Base-by-base conservation (phyloP, 1,140 invertebrate genomes). In the Hydropsyche tenuis region DNA sequence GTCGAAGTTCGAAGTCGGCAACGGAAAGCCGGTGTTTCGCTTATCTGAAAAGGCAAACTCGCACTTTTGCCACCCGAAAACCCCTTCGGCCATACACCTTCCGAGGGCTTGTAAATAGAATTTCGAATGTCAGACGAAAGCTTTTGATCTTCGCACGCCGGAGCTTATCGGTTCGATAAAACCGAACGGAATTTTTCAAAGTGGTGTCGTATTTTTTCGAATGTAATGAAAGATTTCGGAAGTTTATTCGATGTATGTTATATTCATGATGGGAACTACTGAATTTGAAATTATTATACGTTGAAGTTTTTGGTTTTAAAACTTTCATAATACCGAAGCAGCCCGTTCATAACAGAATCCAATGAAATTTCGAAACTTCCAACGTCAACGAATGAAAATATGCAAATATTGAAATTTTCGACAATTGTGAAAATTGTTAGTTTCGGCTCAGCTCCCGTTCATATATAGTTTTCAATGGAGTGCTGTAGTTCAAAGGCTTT, bases 61-160 rank as follows among this genome's bases (percentile, higher is more conserved):
- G 56, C 56, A 60, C 18, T 60, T 60, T 60, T 12, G 9, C 48
- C 56, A 25, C 20, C 56, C 22, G 9, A 9, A 37, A 37, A 37
- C 30, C 30, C 30, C 30, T 3, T 37, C n/a, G n/a, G n/a, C n/a
- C n/a, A n/a, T n/a, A n/a, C n/a, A 9, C 30, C 9, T 37, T 37
- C 30, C 9, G 30, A 37, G 30, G 30, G 30, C 30, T 14, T 51
- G 72, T 73, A 73, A 73, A 73, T 73, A 73, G 72, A 73, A 73
- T 64, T 73, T 43, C 30, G 42, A 65, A 60, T 73, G 72, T 73
- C 72, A 56, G 22, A 30, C n/a, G 43, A 56, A 45, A 60, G 72
- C 72, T 73, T 73, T 73, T 73, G 62, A 73, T 73, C 72, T 73
- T 73, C 60, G 56, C 69, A 42, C 23, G 18, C 27, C 22, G 37